Conservation (phyloP, 2,888 invertebrate genomes). For the Mythimna loreyi region DNA sequence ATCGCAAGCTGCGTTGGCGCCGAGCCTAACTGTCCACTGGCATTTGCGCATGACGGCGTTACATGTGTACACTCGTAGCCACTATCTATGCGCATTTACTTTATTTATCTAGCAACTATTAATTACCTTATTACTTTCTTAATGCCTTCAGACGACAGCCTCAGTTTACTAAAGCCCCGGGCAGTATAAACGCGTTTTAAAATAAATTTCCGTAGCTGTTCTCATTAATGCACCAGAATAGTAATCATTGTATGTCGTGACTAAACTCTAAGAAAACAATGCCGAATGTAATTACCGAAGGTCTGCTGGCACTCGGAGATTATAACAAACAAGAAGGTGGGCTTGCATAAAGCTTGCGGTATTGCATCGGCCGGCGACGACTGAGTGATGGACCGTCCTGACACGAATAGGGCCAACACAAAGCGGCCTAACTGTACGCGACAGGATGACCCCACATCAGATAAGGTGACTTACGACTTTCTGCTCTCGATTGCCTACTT, state of each 20-base stretch:
- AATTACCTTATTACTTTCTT: constrained; percentile 43
- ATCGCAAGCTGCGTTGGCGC: constrained; percentile 87
- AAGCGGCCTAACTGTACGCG: constrained; percentile 84
- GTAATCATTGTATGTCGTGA: constrained; percentile 21
- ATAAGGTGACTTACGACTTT: constrained; percentile 77
- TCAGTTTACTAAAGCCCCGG: constrained; percentile 2
- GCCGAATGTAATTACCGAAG: constrained; percentile 54
- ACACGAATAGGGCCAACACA: constrained; percentile 83
- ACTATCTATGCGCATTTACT: constrained; percentile 59
- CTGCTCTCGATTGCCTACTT: constrained; percentile 67
- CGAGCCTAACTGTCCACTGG: constrained; percentile 87
- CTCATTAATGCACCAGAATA: constrained; percentile 28
- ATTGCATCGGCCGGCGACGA: constrained; percentile 71
- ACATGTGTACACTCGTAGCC: constrained; percentile 66
- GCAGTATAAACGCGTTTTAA: constrained; percentile 3
- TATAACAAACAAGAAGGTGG: constrained; percentile 63
- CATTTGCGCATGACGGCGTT: constrained; percentile 79
- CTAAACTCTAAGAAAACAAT: constrained; percentile 53
- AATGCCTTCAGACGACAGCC: constrained; percentile 19
- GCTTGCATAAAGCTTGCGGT: constrained; percentile 77
- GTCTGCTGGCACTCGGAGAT: constrained; percentile 51
- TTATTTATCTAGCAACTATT: constrained; percentile 57
- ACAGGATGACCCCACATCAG: constrained; percentile 82
- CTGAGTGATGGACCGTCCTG: constrained; percentile 81
- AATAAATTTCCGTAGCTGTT: constrained; percentile 19